phyloP scores from a whole-genome alignment of 2,797 vertebrate genomes.

The Oophaga sylvatica region DNA sequence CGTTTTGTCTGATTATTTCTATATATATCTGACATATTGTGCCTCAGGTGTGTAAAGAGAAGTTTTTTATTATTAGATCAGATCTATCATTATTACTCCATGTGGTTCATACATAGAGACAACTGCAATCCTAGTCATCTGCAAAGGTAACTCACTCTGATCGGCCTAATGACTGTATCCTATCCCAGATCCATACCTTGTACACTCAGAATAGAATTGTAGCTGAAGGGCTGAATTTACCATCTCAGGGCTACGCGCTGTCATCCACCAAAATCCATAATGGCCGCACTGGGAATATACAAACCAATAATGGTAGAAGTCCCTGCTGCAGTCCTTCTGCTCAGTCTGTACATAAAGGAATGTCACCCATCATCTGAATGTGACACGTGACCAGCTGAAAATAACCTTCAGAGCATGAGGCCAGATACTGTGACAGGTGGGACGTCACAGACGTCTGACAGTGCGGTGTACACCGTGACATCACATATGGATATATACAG shows the following conservation, averaged over 20 bases:
- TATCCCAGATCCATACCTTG: neutral
- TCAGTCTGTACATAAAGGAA: conserved; percentile 43
- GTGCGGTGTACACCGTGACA: neutral
- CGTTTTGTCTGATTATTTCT: too few relatives aligned
- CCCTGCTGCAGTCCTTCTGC: conserved; percentile 2
- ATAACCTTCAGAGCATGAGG: conserved; percentile 37
- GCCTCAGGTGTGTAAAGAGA: too few relatives aligned
- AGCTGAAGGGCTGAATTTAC: neutral
- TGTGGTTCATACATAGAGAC: too few relatives aligned
- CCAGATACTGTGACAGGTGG: conserved; percentile 33
- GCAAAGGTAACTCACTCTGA: conserved; percentile 34
- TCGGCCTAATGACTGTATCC: neutral
- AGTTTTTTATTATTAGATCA: too few relatives aligned
- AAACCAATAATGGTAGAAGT: neutral
- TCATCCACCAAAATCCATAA: neutral
- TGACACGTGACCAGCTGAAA: conserved; percentile 53
- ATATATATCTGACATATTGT: too few relatives aligned
- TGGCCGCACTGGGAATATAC: neutral
- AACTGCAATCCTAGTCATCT: neutral
- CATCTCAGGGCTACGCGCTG: too few relatives aligned
- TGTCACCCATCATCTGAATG: conserved; percentile 52
- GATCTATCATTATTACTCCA: too few relatives aligned
- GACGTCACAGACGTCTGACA: conserved; percentile 21
- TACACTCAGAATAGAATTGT: neutral
- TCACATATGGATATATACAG: neutral